Conservation (phyloP, 92 coral and sea anemone genomes). For the Hydrozoanthus gracilis region DNA sequence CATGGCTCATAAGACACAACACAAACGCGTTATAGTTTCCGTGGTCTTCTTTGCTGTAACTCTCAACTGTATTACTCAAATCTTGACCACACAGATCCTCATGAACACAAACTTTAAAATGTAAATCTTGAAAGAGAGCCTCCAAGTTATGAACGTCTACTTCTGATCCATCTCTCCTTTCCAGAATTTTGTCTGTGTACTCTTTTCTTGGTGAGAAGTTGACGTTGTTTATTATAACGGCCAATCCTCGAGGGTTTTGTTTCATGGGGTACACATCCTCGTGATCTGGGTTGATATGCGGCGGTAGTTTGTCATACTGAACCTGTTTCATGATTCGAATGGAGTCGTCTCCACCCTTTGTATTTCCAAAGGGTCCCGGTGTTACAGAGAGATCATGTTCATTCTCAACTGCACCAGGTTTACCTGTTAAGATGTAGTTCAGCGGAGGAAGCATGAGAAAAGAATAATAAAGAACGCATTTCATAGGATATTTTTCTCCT, state of each 20-base stretch:
- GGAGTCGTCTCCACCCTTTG: too few relatives aligned
- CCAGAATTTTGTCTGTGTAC: background rate
- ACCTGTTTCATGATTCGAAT: background rate
- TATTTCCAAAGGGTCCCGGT: background rate
- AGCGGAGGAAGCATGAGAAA: background rate
- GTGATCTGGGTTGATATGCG: background rate
- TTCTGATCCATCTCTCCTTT: constrained; percentile 41
- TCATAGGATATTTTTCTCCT: too few relatives aligned
- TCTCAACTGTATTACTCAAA: background rate
- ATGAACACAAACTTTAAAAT: constrained; percentile 3
- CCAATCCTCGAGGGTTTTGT: constrained; percentile 47
- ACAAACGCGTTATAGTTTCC: constrained; percentile 26
- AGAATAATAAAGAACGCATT: too few relatives aligned
- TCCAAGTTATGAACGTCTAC: constrained; percentile 30
- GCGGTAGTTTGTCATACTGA: constrained; percentile 30
- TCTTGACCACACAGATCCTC: constrained; percentile 11
- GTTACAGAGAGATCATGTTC: background rate
- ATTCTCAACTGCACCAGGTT: constrained; percentile 28
- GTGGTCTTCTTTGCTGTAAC: constrained; percentile 16
- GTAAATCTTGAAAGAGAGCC: constrained; percentile 29
- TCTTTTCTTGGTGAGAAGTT: constrained; percentile 9
- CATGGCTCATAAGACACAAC: constrained; percentile 50
- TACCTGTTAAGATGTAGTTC: background rate
- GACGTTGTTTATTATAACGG: constrained; percentile 45
- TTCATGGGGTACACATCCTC: constrained; percentile 40